Percentiles rank a stretch among this genome's conserved stretches.
These are phyloP conservation scores for Melangyna quadrimaculata DNA, from an alignment of 2,888 invertebrate species.

Conservation along the genomic window DNA sequence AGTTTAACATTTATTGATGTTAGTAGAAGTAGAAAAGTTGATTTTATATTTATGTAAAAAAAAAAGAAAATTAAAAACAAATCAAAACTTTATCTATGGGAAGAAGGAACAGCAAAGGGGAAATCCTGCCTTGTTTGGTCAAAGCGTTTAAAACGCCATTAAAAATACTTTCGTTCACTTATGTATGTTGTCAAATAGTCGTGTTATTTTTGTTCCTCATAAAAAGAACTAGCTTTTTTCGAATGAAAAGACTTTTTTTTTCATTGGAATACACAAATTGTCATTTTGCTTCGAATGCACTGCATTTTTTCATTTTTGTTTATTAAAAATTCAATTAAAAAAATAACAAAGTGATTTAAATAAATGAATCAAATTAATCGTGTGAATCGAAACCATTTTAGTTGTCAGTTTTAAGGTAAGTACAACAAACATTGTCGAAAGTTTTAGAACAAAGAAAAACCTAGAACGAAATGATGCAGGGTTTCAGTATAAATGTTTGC, in stretches of 20 bases:
- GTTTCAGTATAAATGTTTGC: background rate
- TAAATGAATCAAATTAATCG: background rate
- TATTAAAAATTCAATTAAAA: too few relatives aligned
- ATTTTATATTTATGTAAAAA: conserved; percentile 20
- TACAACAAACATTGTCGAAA: too few relatives aligned
- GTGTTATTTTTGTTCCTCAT: background rate
- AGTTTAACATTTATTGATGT: conserved; percentile 26
- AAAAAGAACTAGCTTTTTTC: background rate
- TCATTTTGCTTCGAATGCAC: too few relatives aligned
- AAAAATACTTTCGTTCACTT: background rate
- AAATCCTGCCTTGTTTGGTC: conserved; percentile 48
- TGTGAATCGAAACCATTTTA: background rate
- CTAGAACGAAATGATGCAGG: background rate
- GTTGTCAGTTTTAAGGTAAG: too few relatives aligned
- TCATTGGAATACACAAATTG: too few relatives aligned
- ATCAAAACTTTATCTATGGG: conserved; percentile 9
- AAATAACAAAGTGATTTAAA: too few relatives aligned
- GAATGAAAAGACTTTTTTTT: too few relatives aligned
- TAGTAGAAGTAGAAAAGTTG: conserved; percentile 58
- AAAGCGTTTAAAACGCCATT: conserved; percentile 9
- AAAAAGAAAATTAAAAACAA: background rate
- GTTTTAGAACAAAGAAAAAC: background rate
- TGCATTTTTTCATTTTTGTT: too few relatives aligned
- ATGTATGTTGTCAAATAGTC: background rate
- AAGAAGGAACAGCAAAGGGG: conserved; percentile 8